Evolutionary conservation across 2,797 vertebrate species (phyloP).

Genomic region (Rhincodon typus): DNA sequence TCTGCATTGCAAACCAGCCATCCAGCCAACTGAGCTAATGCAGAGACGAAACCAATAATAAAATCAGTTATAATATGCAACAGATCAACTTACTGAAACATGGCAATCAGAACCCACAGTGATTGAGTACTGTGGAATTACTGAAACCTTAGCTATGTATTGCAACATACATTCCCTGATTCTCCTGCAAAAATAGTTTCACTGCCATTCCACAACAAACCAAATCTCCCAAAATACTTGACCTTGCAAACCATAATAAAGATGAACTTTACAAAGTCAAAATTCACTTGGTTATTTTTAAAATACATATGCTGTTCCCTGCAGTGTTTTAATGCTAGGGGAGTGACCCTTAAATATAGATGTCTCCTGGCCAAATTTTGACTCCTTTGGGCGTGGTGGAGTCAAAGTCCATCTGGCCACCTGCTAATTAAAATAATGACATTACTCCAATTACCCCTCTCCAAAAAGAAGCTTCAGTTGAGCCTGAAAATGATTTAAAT

Average conservation of each 20-base stretch:
- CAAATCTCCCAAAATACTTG: conserved; percentile 1
- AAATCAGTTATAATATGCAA: neutral
- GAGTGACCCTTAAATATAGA: neutral
- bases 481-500: conserved; percentile 13
- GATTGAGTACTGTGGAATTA: neutral
- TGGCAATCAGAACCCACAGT: neutral
- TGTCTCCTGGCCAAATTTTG: neutral
- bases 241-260: conserved; percentile 16
- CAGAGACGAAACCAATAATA: neutral
- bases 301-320: neutral
- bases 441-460: neutral
- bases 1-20: too few relatives aligned
- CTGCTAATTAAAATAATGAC: conserved; percentile 17
- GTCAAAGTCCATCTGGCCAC: neutral
- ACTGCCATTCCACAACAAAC: neutral
- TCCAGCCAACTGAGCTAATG: neutral
- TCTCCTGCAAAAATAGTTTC: neutral
- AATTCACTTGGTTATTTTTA: neutral
- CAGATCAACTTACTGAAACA: neutral
- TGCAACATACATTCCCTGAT: neutral
- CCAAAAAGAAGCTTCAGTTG: neutral
- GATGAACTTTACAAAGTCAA: neutral
- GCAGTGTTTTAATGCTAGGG: neutral
- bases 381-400: conserved; percentile 4
- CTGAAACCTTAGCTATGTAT: neutral